Conservation (phyloP, 2,888 invertebrate species). For the Eubasilissa splendida region DNA sequence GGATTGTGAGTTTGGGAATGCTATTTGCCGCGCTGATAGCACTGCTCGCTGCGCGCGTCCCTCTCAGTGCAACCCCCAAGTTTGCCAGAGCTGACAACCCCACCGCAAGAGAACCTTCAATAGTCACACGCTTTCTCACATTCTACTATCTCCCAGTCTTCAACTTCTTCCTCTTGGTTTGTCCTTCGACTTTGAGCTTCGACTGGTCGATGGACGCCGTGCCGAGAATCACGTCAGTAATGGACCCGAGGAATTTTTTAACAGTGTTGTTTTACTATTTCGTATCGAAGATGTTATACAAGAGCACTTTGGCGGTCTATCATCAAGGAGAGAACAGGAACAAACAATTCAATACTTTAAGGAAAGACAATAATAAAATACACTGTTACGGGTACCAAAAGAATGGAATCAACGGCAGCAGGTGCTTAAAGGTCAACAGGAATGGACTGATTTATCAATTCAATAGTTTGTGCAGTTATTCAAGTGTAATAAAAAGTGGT, state of each 20-base stretch:
- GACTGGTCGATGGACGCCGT: conserved; percentile 99
- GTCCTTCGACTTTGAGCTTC: conserved; percentile 92
- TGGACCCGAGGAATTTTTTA: conserved; percentile 86
- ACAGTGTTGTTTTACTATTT: conserved; percentile 83
- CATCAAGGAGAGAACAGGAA: conserved; percentile 63
- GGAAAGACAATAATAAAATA: conserved; percentile 56
- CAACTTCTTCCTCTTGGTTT: conserved; percentile 90
- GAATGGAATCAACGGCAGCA: conserved; percentile 51
- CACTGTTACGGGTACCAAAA: conserved; percentile 53
- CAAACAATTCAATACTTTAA: conserved; percentile 41
- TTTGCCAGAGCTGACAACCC: conserved; percentile 98
- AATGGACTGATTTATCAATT: conserved; percentile 57
- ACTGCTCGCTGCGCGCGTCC: conserved; percentile 83
- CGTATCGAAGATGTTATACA: conserved; percentile 68
- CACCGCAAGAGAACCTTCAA: conserved; percentile 87
- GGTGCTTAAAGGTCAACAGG: conserved; percentile 56
- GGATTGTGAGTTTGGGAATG: conserved; percentile 80
- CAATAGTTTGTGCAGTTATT: conserved; percentile 55
- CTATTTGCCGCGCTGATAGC: conserved; percentile 78
- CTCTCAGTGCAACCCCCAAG: conserved; percentile 82
- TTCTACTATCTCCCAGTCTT: conserved; percentile 93
- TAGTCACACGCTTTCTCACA: conserved; percentile 88
- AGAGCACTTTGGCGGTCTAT: conserved; percentile 66
- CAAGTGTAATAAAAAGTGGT: conserved; percentile 56
- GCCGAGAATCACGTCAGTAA: conserved; percentile 84